A percentile compares a stretch with the other conserved stretches of the same genome.
phyloP scores from a whole-genome alignment of 2,888 invertebrate species.

The Lordiphosa andalusiaca region DNA sequence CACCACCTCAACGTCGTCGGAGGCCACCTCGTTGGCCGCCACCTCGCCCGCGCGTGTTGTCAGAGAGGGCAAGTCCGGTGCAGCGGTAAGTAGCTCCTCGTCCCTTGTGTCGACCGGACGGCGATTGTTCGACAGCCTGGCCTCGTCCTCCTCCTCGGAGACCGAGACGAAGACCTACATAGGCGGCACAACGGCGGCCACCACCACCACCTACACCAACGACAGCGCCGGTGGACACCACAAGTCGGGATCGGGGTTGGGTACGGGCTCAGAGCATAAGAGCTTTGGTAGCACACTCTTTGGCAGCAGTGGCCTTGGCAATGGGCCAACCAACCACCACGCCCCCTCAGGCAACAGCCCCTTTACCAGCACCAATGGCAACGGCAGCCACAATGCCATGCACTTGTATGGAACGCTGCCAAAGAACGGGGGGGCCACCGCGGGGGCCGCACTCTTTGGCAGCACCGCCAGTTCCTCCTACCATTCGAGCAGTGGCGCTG shows the following conservation, averaged over 20 bases:
- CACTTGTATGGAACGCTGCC: constrained; percentile 79
- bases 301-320: constrained; percentile 63
- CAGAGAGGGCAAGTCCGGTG: constrained; percentile 46
- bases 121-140: constrained; percentile 76
- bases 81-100: constrained; percentile 55
- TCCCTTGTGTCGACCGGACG: constrained; percentile 75
- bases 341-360: constrained; percentile 57
- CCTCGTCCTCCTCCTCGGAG: constrained; percentile 69
- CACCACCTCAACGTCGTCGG: constrained; percentile 51
- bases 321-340: constrained; percentile 51
- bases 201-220: constrained; percentile 74
- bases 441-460: constrained; percentile 38
- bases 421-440: constrained; percentile 67
- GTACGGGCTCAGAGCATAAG: constrained; percentile 72
- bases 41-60: constrained; percentile 75
- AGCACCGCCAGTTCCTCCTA: constrained; percentile 62
- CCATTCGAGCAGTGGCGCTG: constrained; percentile 65
- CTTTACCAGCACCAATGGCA: constrained; percentile 67
- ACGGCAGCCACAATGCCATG: constrained; percentile 75
- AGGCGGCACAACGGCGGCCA: constrained; percentile 60
- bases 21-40: constrained; percentile 55
- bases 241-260: constrained; percentile 55
- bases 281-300: constrained; percentile 72
- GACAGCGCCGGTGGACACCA: constrained; percentile 75
- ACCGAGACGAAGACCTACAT: constrained; percentile 68